Evolutionary conservation across 2,888 invertebrate species (phyloP).

Genomic region (Poecilus cupreus): DNA sequence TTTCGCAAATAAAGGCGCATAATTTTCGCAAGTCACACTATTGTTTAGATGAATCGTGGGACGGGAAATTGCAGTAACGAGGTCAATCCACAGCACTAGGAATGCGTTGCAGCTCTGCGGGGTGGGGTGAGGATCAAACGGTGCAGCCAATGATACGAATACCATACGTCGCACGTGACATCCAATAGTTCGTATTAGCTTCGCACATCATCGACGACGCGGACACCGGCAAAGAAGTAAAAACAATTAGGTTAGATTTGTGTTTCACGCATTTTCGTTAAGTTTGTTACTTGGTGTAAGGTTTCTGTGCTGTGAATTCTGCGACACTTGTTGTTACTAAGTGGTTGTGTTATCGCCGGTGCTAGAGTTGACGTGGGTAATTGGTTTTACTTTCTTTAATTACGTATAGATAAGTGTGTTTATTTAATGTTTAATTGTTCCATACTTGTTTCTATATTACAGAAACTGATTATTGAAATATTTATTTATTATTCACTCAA

Average conservation of each 20-base stretch:
- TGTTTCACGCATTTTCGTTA: not conserved
- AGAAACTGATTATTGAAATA: too few relatives aligned
- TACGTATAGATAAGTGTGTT: too few relatives aligned
- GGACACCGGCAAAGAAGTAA: not conserved
- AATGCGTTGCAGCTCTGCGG: slow-evolving; percentile 37
- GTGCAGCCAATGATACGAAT: slow-evolving; percentile 18
- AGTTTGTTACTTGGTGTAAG: too few relatives aligned
- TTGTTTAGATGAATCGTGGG: slow-evolving; percentile 37
- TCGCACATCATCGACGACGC: not conserved
- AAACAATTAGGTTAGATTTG: not conserved
- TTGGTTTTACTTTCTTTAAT: too few relatives aligned
- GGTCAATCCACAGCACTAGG: slow-evolving; percentile 48
- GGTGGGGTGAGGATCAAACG: not conserved
- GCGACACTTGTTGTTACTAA: too few relatives aligned
- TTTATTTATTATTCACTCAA: too few relatives aligned
- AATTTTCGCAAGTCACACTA: slow-evolving; percentile 24
- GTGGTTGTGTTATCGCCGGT: too few relatives aligned
- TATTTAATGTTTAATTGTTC: too few relatives aligned
- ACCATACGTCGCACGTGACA: slow-evolving; percentile 11
- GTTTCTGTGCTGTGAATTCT: too few relatives aligned
- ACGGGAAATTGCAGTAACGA: slow-evolving; percentile 50
- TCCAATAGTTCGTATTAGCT: not conserved
- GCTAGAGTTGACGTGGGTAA: too few relatives aligned
- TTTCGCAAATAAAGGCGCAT: not conserved
- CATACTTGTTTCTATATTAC: too few relatives aligned